Evolutionary conservation across 2,113 vertebrate species (phyloP).

Genomic region (Tetrao urogallus): DNA sequence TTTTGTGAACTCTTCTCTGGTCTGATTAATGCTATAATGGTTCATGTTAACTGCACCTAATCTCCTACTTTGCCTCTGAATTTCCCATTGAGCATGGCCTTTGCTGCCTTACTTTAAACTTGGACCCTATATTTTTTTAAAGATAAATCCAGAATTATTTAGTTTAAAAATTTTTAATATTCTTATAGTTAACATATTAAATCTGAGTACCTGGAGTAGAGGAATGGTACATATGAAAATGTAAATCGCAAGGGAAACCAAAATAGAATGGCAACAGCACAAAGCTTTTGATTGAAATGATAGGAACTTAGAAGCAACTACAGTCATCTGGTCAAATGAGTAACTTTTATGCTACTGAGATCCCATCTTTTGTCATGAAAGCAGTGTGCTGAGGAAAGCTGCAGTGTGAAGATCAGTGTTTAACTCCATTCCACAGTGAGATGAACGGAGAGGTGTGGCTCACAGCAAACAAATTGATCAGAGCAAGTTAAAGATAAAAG

Average conservation of each 20-base stretch:
- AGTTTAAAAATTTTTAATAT: not conserved
- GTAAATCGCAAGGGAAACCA: not conserved
- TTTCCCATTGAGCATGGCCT: not conserved
- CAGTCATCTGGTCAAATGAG: not conserved
- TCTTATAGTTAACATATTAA: not conserved
- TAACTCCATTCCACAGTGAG: not conserved
- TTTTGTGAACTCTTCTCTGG: not conserved
- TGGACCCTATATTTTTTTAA: fast-evolving
- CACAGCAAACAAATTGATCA: constrained; percentile 3
- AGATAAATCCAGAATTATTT: not conserved
- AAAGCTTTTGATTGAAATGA: not conserved
- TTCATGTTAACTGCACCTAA: not conserved
- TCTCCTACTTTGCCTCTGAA: not conserved
- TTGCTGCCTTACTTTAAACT: not conserved
- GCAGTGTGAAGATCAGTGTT: constrained; percentile 54
- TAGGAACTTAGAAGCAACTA: not conserved
- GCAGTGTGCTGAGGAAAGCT: constrained; percentile 22
- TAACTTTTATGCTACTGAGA: not conserved
- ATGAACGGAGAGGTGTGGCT: constrained; percentile 11
- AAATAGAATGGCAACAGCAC: not conserved
- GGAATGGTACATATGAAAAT: not conserved
- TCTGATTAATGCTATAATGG: not conserved
- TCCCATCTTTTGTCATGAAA: constrained; percentile 30
- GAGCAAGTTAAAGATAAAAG: constrained; percentile 28
- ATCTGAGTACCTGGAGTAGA: not conserved